These are phyloP conservation scores for Hemaris fuciformis DNA, from an alignment of 2,888 invertebrate species.

Conservation along the genomic window DNA sequence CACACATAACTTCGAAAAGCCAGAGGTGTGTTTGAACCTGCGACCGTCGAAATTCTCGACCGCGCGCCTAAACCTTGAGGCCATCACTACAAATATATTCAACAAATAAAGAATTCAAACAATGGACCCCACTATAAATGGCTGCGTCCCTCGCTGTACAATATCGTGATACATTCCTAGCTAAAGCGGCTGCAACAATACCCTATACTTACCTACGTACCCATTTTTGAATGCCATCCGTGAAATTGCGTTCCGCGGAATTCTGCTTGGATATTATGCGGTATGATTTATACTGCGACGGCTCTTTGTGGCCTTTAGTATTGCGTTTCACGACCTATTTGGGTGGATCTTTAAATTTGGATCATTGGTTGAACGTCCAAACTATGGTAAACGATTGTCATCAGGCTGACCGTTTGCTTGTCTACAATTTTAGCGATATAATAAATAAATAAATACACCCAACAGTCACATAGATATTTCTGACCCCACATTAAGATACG, in stretches of 20 bases:
- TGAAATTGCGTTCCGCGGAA: conserved; percentile 50
- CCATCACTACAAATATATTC: too few species aligned
- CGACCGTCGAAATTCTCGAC: too few species aligned
- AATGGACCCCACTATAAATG: neutral
- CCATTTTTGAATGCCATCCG: conserved; percentile 50
- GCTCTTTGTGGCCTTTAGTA: conserved; percentile 12
- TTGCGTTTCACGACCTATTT: neutral
- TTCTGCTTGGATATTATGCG: conserved; percentile 41
- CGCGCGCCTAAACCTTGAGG: too few species aligned
- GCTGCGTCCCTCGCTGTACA: conserved; percentile 22
- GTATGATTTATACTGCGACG: conserved; percentile 47
- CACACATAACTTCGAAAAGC: too few species aligned
- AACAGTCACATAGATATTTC: too few species aligned
- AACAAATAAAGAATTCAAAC: neutral
- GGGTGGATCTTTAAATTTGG: neutral
- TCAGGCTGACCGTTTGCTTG: too few species aligned
- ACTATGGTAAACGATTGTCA: neutral
- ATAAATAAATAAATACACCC: too few species aligned
- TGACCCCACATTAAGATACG: too few species aligned
- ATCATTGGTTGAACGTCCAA: neutral
- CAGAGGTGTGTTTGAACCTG: too few species aligned
- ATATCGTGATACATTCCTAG: conserved; percentile 22
- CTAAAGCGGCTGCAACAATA: conserved; percentile 25
- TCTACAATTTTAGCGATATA: too few species aligned
- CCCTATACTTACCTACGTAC: conserved; percentile 20